phyloP scores from a whole-genome alignment of 2,113 vertebrate species.

The Silurus asotus region DNA sequence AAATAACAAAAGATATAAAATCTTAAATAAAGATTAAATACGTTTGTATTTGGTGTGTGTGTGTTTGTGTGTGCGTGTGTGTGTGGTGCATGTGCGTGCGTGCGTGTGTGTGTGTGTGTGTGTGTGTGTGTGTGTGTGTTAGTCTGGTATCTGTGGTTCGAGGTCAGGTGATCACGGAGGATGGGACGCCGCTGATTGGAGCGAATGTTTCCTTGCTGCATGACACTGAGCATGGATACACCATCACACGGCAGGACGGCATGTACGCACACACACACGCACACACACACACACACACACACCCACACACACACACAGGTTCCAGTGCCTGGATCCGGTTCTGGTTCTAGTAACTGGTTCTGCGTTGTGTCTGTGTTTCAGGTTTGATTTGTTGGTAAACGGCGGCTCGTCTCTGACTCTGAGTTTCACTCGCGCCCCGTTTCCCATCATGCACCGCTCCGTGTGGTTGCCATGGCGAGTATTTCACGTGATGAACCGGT shows the following conservation, averaged over 20 bases:
- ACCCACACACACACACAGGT: slow-evolving; percentile 25
- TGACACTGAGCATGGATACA: slow-evolving; percentile 90
- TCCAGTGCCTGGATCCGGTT: not conserved
- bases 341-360: not conserved
- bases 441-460: slow-evolving; percentile 85
- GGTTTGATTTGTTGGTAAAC: slow-evolving; percentile 95
- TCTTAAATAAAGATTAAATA: no score
- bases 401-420: slow-evolving; percentile 90
- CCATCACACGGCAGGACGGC: slow-evolving; percentile 93
- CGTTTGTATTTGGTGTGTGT: no score
- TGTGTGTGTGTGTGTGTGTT: slow-evolving; percentile 31
- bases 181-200: slow-evolving; percentile 95
- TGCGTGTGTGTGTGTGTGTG: slow-evolving; percentile 39
- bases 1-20: not conserved
- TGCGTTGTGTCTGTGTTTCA: slow-evolving; percentile 52
- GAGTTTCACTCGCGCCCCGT: slow-evolving; percentile 89
- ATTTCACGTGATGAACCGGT: slow-evolving; percentile 95
- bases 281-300: slow-evolving; percentile 14
- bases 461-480: slow-evolving; percentile 97
- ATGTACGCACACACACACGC: slow-evolving; percentile 78
- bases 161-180: slow-evolving; percentile 94
- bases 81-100: not conserved
- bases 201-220: slow-evolving; percentile 97
- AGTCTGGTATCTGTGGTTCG: slow-evolving; percentile 94
- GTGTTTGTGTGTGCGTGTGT: slow-evolving; percentile 15